Conservation (phyloP, 1,140 invertebrate species). For the Melipona quadrifasciata region DNA sequence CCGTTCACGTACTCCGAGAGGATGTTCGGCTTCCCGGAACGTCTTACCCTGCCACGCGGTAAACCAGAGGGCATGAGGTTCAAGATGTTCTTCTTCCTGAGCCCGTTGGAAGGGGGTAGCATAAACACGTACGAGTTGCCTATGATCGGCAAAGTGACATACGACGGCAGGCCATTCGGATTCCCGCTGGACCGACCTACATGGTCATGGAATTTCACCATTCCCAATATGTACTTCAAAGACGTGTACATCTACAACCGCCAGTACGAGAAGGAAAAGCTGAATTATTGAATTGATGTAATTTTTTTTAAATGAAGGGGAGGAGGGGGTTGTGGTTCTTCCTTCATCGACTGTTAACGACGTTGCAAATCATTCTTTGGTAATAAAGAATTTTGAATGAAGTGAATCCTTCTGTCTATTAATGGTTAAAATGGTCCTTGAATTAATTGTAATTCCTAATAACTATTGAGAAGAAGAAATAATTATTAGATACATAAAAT, state of each 20-base stretch:
- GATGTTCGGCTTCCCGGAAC: conserved; percentile 76
- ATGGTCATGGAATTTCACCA: conserved; percentile 71
- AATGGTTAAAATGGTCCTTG: neutral
- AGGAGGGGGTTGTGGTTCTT: neutral
- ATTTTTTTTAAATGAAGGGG: neutral
- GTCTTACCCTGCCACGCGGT: conserved; percentile 79
- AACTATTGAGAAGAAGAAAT: too few relatives aligned
- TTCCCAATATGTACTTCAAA: conserved; percentile 78
- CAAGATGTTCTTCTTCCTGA: conserved; percentile 80
- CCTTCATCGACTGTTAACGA: neutral
- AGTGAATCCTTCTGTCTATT: neutral
- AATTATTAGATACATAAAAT: too few relatives aligned
- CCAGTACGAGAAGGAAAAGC: conserved; percentile 36
- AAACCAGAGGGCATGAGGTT: conserved; percentile 78
- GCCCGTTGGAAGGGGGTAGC: conserved; percentile 73
- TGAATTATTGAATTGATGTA: conserved; percentile 3
- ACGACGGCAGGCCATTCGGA: conserved; percentile 84
- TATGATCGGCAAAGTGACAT: conserved; percentile 69
- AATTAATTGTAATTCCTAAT: too few relatives aligned
- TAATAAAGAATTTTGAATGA: conserved; percentile 48
- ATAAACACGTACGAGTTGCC: conserved; percentile 64
- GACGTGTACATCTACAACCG: conserved; percentile 76
- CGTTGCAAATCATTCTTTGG: conserved; percentile 6
- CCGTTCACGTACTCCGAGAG: conserved; percentile 76
- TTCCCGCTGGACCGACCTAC: conserved; percentile 86